Evolutionary conservation across 1,140 invertebrate species (phyloP).

Genomic region (Cotesia glomerata): DNA sequence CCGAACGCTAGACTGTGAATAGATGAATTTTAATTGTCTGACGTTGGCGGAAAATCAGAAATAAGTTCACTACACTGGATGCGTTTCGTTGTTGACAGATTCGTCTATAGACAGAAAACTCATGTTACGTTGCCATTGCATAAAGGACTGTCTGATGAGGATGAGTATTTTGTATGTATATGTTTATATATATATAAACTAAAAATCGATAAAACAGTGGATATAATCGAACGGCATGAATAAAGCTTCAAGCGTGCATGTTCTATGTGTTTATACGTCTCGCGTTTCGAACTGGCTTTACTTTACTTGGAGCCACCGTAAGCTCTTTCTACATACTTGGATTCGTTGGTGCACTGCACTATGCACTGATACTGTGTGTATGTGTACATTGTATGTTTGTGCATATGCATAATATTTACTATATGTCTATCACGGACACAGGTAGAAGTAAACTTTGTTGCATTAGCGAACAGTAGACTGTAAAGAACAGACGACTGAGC

Average conservation of each 20-base stretch:
- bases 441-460: too few species aligned
- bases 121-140: background rate
- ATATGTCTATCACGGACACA: too few species aligned
- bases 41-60: background rate
- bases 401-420: too few species aligned
- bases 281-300: conserved; percentile 42
- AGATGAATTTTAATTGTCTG: conserved; percentile 15
- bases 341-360: too few species aligned
- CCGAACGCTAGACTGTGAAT: background rate
- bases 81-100: too few species aligned
- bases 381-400: too few species aligned
- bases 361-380: too few species aligned
- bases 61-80: conserved; percentile 14
- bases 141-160: conserved; percentile 3
- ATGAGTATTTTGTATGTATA: too few species aligned
- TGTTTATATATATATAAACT: background rate
- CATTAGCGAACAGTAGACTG: too few species aligned
- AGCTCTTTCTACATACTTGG: conserved; percentile 13
- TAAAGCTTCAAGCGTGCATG: conserved; percentile 50
- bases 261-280: conserved; percentile 33
- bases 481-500: too few species aligned
- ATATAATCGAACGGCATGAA: conserved; percentile 44
- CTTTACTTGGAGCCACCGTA: conserved; percentile 23
- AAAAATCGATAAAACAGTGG: conserved; percentile 44
- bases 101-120: too few species aligned